Evolutionary conservation across 2,113 vertebrate species (phyloP).

Genomic region (Hippolais icterina): DNA sequence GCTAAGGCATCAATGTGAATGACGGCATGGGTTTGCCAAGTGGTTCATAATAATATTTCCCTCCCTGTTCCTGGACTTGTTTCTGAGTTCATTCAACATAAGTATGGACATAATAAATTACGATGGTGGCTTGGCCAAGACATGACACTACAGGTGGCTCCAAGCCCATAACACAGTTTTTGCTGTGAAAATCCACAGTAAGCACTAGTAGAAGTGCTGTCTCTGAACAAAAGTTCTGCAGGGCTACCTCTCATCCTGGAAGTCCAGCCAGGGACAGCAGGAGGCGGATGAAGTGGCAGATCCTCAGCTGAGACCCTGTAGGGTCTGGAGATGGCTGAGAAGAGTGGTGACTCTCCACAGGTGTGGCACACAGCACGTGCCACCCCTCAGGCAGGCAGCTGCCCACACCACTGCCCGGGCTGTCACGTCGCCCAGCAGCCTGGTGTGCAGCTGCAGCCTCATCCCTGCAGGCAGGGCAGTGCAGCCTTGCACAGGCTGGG

Average conservation of each 20-base stretch:
- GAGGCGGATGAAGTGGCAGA: background rate
- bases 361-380: background rate
- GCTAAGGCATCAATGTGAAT: background rate
- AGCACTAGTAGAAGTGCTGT: background rate
- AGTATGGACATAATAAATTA: background rate
- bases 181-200: background rate
- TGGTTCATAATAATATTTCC: background rate
- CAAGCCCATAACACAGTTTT: background rate
- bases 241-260: background rate
- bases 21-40: background rate
- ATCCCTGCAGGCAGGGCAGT: background rate
- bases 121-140: background rate
- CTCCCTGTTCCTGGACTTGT: background rate
- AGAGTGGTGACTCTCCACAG: accelerated
- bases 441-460: background rate
- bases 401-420: background rate
- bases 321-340: background rate
- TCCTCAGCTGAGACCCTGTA: accelerated
- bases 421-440: background rate
- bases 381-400: background rate
- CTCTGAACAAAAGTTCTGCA: background rate
- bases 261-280: background rate
- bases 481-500: constrained; percentile 43
- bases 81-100: background rate
- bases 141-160: background rate